Percentiles rank a stretch among this genome's conserved stretches.
These are phyloP conservation scores for Athalia rosae DNA, from an alignment of 2,888 invertebrate genomes.

Conservation along the genomic window DNA sequence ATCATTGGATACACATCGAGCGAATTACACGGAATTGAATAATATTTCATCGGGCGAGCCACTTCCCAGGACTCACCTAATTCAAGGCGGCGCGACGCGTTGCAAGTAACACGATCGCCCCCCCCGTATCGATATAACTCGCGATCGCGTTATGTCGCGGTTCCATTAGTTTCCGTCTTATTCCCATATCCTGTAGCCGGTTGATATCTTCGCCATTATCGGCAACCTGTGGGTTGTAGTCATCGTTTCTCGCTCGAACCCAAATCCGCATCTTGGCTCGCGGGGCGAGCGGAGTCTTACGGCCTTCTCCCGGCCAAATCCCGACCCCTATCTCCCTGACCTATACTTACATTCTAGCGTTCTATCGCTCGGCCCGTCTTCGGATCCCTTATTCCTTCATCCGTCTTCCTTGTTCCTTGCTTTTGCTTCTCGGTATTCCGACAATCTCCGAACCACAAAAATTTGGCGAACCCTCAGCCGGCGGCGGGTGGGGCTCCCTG, in stretches of 20 bases:
- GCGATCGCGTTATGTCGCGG: not conserved
- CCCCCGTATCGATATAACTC: not conserved
- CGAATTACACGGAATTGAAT: not conserved
- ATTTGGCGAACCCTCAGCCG: conserved; percentile 35
- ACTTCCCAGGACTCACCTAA: not conserved
- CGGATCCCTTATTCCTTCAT: not conserved
- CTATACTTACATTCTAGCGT: not conserved
- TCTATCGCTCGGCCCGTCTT: not conserved
- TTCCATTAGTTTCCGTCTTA: conserved; percentile 17
- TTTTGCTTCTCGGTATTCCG: not conserved
- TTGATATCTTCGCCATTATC: conserved; percentile 39
- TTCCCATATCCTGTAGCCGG: conserved; percentile 1
- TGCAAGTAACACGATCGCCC: conserved; percentile 23
- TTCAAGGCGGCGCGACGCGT: conserved; percentile 2
- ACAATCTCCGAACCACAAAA: not conserved
- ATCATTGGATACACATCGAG: not conserved
- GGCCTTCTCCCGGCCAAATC: not conserved
- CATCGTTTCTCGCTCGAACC: conserved; percentile 23
- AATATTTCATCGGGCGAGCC: not conserved
- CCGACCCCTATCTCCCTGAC: conserved; percentile 22
- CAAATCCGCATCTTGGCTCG: conserved; percentile 10
- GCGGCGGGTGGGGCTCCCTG: conserved; percentile 8
- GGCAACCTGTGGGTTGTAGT: conserved; percentile 42
- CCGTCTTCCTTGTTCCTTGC: not conserved
- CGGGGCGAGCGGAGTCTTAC: not conserved